Percentiles rank a stretch among this genome's conserved stretches.
Conservation (phyloP, 2,797 vertebrate genomes). For the Trematomus bernacchii region DNA sequence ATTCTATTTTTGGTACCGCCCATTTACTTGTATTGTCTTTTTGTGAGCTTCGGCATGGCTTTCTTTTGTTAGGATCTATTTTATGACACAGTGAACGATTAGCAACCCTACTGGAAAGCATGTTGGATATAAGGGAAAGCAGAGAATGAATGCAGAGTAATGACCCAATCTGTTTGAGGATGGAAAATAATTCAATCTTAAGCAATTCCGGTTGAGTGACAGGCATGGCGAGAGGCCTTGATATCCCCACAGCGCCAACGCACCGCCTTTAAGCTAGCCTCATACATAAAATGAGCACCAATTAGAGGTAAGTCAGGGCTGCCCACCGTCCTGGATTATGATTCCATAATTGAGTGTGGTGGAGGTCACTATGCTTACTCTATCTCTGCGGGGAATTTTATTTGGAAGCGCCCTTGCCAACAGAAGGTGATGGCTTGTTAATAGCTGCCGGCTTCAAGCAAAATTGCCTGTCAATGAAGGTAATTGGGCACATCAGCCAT, state of each 20-base stretch:
- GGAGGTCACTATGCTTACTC: conserved; percentile 67
- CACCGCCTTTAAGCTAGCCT: conserved; percentile 69
- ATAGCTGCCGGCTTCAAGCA: conserved; percentile 73
- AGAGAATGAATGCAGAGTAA: conserved; percentile 36
- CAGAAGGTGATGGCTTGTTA: conserved; percentile 76
- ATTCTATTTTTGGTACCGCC: conserved; percentile 6
- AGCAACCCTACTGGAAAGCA: conserved; percentile 3
- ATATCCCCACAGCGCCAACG: conserved; percentile 61
- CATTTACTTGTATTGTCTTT: not conserved
- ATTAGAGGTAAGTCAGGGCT: conserved; percentile 72
- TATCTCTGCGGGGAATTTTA: conserved; percentile 50
- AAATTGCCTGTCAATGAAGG: conserved; percentile 80
- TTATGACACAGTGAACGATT: conserved; percentile 6
- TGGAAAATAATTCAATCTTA: conserved; percentile 72
- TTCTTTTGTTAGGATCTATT: not conserved
- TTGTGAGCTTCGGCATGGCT: not conserved
- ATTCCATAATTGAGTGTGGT: conserved; percentile 77
- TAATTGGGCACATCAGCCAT: conserved; percentile 76
- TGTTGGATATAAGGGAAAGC: conserved; percentile 14
- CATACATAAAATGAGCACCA: conserved; percentile 76
- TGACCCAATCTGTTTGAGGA: conserved; percentile 58
- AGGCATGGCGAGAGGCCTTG: conserved; percentile 60
- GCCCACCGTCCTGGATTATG: conserved; percentile 69
- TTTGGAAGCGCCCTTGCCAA: conserved; percentile 66
- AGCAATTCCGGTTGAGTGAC: conserved; percentile 71